Percentiles rank a stretch among this genome's conserved stretches.
phyloP scores from a whole-genome alignment of 2,113 vertebrate species.

The Entelurus aequoreus region DNA sequence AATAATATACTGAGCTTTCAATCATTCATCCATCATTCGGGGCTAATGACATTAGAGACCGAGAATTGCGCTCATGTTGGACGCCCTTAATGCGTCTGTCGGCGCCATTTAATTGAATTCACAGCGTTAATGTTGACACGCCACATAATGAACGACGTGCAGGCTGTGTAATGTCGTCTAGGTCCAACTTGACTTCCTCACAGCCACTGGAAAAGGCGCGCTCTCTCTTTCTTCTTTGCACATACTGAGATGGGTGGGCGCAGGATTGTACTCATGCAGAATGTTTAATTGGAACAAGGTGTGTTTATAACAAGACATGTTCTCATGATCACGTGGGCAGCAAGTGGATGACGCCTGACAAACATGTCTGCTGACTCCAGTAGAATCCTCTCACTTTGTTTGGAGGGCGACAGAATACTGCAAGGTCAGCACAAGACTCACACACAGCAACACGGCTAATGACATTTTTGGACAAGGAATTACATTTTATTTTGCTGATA shows the following conservation, averaged over 20 bases:
- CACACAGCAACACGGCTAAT: no score
- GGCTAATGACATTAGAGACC: slow-evolving; percentile 54
- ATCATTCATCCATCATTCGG: slow-evolving; percentile 58
- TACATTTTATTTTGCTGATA: no score
- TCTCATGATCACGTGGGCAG: no score
- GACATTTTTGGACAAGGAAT: no score
- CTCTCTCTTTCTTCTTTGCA: slow-evolving; percentile 1
- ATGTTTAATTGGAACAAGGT: no score
- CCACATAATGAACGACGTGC: slow-evolving; percentile 57
- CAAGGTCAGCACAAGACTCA: no score
- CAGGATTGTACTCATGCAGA: background rate
- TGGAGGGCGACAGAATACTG: no score
- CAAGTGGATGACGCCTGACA: no score
- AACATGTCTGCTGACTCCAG: no score
- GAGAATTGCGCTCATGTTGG: slow-evolving; percentile 35
- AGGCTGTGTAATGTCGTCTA: slow-evolving; percentile 40
- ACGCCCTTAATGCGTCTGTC: slow-evolving; percentile 42
- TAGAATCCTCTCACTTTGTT: no score
- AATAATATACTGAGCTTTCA: slow-evolving; percentile 49
- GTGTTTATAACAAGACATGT: no score
- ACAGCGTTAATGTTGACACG: slow-evolving; percentile 39
- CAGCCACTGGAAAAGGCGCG: slow-evolving; percentile 37
- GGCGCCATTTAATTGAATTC: slow-evolving; percentile 56
- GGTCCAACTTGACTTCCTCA: slow-evolving; percentile 47
- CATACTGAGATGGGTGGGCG: background rate